Evolutionary conservation across 2,113 vertebrate genomes (phyloP), one percentile per base, ranked within the genome.

Genomic region (Raja brachyura): DNA sequence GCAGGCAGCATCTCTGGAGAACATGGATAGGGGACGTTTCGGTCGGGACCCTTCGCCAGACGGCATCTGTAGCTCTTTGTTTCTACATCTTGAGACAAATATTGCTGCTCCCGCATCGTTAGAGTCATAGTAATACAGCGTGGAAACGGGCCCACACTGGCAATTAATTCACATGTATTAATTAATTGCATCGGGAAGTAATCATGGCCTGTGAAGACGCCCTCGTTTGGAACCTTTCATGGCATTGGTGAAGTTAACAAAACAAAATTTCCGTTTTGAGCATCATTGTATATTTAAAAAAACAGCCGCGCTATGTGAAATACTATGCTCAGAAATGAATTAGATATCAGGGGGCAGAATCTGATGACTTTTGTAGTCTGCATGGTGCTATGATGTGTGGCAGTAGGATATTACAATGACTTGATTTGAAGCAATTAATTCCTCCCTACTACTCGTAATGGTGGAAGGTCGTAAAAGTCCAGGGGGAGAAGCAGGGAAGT

Each of bases 351-450:
- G 31, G 88, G 86, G 33, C 33, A 92, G 90, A 74, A 73, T 48
- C 33, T 73, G 68, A 48, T 92, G 48, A 39, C 18, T 92, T 92
- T 54, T 28, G 68, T 92, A 25, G 66, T 13, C 90, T 73, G 68
- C 90, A 39, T 73, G 73, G 90, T 74, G 68, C 66, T 74, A 22
- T 39, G 90, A 92, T 73, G 90, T 92, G 68, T 73, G 8, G 39
- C 90, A 54, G 39, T 73, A 92, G 68, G 39, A 39, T 33, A 28
- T 33, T 54, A 73, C 73, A 92, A 92, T 74, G 90, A 92, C 90
- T 54, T 73, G 90, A 73, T 54, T 28, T 92, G 73, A 73, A 92
- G 70, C 66, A 92, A 92, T 88, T 73, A 92, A 92, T 92, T 92
- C 90, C 90, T 92, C 68, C 68, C 66, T 54, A 39, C 68, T 73